Conservation (phyloP, 2,888 invertebrate species). For the Eupithecia insigniata region DNA sequence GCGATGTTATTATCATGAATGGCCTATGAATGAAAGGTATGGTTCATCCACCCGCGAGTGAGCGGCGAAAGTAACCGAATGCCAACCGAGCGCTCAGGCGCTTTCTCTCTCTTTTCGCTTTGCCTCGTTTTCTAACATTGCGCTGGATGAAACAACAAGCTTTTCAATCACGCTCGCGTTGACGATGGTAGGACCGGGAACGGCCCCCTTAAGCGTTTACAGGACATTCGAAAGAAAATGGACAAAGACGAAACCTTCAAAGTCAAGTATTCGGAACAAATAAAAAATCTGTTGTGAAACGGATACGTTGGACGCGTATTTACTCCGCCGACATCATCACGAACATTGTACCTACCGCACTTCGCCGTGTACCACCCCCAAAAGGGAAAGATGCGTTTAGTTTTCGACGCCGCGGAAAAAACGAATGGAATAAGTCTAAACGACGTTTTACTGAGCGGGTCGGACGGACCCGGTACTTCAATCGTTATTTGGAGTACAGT, state of each 20-base stretch:
- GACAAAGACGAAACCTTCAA: conserved; percentile 14
- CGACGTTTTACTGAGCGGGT: conserved; percentile 40
- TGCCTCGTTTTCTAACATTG: too few species aligned
- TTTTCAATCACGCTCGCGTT: too few species aligned
- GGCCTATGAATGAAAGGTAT: too few species aligned
- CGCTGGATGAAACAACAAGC: too few species aligned
- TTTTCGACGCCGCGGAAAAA: conserved; percentile 38
- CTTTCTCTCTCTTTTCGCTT: too few species aligned
- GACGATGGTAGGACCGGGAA: too few species aligned
- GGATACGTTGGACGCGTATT: conserved; percentile 33
- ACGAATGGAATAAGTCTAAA: conserved; percentile 3
- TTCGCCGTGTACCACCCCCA: conserved; percentile 39
- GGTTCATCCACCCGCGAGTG: too few species aligned
- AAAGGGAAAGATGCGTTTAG: conserved; percentile 15
- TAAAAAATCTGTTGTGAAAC: conserved; percentile 20
- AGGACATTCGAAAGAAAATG: conserved; percentile 29
- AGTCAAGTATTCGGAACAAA: conserved; percentile 24
- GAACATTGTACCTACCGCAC: conserved; percentile 38
- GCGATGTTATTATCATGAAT: too few species aligned
- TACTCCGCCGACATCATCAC: neutral
- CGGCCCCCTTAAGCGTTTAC: neutral
- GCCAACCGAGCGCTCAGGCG: too few species aligned
- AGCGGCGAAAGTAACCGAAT: too few species aligned
- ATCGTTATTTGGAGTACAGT: conserved; percentile 45
- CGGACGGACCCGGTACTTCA: conserved; percentile 50